Evolutionary conservation across 2,797 vertebrate genomes (phyloP), one percentile per base, ranked within the genome.

Genomic region (Gadopsis marmoratus): DNA sequence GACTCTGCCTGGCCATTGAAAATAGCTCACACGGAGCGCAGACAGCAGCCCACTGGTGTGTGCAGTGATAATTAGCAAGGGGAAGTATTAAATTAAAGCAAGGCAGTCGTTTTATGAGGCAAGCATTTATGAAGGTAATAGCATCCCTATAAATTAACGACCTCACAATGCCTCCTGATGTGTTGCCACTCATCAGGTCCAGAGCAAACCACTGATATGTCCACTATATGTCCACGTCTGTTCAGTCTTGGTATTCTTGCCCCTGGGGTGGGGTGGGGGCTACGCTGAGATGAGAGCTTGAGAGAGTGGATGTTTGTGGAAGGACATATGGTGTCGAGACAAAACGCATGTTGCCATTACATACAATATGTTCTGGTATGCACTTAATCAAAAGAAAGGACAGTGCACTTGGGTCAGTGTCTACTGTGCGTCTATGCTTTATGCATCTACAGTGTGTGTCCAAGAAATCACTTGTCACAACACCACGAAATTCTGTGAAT

Each of bases 81-180:
- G 93, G 93, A 95, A 94, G 91, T 93, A 92, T 95, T 95, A 92
- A 95, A 95, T 94, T 91, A 95, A 94, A 93, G 84, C 72, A 43
- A 88, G 79, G 76, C 78, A 88, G 84, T 85, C 71, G 19, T 91
- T 95, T 95, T 95, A 94, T 88, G 87, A 86, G 92, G 72, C 78
- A 37, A 84, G 83, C 84, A 78, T 94, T 93, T 92, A 90, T 91
- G 86, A 93, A 84, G 91, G 90, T 92, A 93, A 91, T 85, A 88
- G 90, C 89, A 91, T 93, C 92, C 91, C 86, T 88, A 91, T 94
- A 94, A 94, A 95, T 92, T 78, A 92, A 92, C 85, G 79, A 88
- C 86, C 89, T 86, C 86, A 83, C 65, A 48, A 72, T 84, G 86
- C 85, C 86, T 91, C 90, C 86, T 76, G 88, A 91, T 89, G 90